phyloP scores from a whole-genome alignment of 2,888 invertebrate species.

The Aphodius granarius region DNA sequence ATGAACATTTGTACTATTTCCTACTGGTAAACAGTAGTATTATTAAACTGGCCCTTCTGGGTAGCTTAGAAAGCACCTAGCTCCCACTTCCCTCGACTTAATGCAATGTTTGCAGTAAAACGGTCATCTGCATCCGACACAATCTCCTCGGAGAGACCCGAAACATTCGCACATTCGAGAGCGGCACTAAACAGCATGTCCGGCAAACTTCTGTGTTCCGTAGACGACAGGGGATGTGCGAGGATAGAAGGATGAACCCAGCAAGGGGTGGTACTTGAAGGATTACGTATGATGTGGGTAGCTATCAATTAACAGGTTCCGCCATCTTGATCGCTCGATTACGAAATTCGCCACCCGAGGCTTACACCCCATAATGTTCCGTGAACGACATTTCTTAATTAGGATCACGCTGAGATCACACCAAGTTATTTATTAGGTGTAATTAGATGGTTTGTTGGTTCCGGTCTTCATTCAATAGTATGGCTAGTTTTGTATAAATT shows the following conservation, averaged over 20 bases:
- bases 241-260: not conserved
- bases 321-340: conserved; percentile 29
- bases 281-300: conserved; percentile 35
- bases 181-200: not conserved
- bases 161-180: not conserved
- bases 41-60: not conserved
- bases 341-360: conserved; percentile 24
- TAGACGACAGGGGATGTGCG: no score
- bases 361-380: no score
- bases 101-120: conserved; percentile 21
- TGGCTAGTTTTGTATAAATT: no score
- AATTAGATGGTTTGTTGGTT: no score
- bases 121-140: conserved; percentile 25
- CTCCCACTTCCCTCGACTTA: conserved; percentile 17
- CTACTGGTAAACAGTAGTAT: no score
- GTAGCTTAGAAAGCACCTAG: not conserved
- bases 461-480: no score
- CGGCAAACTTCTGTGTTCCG: not conserved
- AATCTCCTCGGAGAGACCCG: conserved; percentile 15
- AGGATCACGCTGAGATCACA: no score
- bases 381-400: no score
- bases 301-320: conserved; percentile 38
- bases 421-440: no score
- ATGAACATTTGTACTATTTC: no score
- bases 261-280: conserved; percentile 19